phyloP scores from a whole-genome alignment of 2,797 vertebrate genomes.

The Erpetoichthys calabaricus region DNA sequence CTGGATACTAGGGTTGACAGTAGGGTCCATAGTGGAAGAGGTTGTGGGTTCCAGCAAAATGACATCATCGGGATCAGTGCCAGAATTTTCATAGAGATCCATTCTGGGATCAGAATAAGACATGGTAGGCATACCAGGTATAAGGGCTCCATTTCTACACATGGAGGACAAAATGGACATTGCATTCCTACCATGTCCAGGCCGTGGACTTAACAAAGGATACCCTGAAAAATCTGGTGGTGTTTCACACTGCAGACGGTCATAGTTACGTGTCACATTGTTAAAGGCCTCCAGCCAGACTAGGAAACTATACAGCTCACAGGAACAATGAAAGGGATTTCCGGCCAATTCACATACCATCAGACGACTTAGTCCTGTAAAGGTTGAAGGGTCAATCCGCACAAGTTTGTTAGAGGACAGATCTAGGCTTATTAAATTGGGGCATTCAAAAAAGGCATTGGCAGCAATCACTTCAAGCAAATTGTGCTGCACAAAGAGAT shows the following conservation, averaged over 20 bases:
- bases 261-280: constrained; percentile 92
- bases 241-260: constrained; percentile 90
- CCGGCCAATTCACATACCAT: constrained; percentile 93
- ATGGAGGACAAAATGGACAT: constrained; percentile 78
- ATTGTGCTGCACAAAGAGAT: constrained; percentile 94
- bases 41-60: constrained; percentile 74
- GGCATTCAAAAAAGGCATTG: constrained; percentile 87
- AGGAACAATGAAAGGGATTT: constrained; percentile 94
- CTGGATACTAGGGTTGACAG: constrained; percentile 74
- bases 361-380: constrained; percentile 69
- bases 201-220: constrained; percentile 73
- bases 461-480: constrained; percentile 84
- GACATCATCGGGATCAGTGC: constrained; percentile 48
- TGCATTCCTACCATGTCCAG: constrained; percentile 73
- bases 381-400: constrained; percentile 78
- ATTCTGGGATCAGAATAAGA: constrained; percentile 57
- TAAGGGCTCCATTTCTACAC: constrained; percentile 79
- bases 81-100: constrained; percentile 67
- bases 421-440: constrained; percentile 89
- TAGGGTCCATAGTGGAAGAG: constrained; percentile 61
- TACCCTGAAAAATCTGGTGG: constrained; percentile 82
- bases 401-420: constrained; percentile 90
- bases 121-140: constrained; percentile 68
- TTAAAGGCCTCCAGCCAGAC: constrained; percentile 89
- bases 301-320: constrained; percentile 83